Evolutionary conservation across 1,140 invertebrate species (phyloP), one percentile per base, ranked within the genome.

Genomic region (Zaprionus capensis): DNA sequence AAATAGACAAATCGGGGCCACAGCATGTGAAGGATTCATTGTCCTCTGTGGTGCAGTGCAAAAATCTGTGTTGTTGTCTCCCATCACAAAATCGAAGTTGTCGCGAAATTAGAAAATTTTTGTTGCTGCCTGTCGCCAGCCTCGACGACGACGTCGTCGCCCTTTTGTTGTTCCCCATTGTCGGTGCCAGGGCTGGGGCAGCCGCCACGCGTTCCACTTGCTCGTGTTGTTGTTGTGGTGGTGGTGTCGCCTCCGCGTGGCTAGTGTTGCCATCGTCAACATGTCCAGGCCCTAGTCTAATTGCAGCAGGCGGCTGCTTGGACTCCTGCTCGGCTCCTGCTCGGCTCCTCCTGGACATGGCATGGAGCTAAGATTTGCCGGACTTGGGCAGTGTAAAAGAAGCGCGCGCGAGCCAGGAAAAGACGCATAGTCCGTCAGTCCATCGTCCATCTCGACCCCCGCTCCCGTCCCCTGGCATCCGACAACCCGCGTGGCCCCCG

Each of bases 321-420:
- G 61, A 38, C 62, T 56, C 4, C 28, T 36, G 58, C 63, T 9
- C 2, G 41, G 22, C n/a, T 22, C 11, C 46, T 51, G 11, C 46
- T 24, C 1, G 46, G 15, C 3, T n/a, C 15, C 46, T 14, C 5
- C 46, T 51, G 46, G 20, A 51, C 46, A 51, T 51, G 46, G 46
- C 64, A 67, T 73, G 74, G 66, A 73, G 73, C 59, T 78, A 58
- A 70, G 73, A 86, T 82, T 80, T 66, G 20, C 24, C 76, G 59
- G 70, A 71, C 55, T 55, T 71, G 69, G 65, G 65, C 46, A 15
- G 44, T 69, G 77, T 46, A 46, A 44, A 74, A 73, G 44, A 73
- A 57, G 70, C 75, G 75, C 85, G 78, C 84, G 85, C 81, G 71
- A 81, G 71, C 64, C 55, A 68, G 62, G 65, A 72, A 76, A 69